phyloP scores from a whole-genome alignment of 2,113 vertebrate species.

The Burhinus bistriatus region DNA sequence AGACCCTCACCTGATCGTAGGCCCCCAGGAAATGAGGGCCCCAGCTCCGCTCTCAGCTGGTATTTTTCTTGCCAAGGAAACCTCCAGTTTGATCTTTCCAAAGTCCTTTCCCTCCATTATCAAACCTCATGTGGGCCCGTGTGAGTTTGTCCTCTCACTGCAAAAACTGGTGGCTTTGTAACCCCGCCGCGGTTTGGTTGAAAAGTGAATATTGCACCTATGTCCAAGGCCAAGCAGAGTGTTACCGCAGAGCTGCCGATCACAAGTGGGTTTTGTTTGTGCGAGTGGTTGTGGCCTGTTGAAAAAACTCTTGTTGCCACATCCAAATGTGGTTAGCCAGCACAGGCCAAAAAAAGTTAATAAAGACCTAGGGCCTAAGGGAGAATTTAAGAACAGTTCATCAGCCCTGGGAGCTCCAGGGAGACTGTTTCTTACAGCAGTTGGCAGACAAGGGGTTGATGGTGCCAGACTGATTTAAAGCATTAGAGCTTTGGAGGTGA shows the following conservation, averaged over 20 bases:
- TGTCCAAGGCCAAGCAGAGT: rapidly evolving
- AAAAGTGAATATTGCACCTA: neutral
- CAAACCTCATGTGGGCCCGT: rapidly evolving
- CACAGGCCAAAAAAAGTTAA: neutral
- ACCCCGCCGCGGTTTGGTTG: neutral
- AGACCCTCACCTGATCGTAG: rapidly evolving
- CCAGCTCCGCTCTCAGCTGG: neutral
- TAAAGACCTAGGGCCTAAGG: neutral
- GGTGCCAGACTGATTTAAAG: neutral
- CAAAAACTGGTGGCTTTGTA: neutral
- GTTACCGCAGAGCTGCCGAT: rapidly evolving
- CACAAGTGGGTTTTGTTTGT: rapidly evolving
- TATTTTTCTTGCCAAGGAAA: neutral
- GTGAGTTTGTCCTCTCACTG: neutral
- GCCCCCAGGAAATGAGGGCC: neutral
- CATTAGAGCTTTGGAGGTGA: neutral
- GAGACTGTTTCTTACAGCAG: neutral
- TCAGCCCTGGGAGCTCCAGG: neutral
- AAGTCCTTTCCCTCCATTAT: neutral
- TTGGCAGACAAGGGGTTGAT: neutral
- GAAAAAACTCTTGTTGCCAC: neutral
- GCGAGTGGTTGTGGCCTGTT: neutral
- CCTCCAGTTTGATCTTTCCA: neutral
- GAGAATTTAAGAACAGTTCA: neutral
- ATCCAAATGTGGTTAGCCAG: neutral